Evolutionary conservation across 2,888 invertebrate species (phyloP).

Genomic region (Apotomis turbidana): DNA sequence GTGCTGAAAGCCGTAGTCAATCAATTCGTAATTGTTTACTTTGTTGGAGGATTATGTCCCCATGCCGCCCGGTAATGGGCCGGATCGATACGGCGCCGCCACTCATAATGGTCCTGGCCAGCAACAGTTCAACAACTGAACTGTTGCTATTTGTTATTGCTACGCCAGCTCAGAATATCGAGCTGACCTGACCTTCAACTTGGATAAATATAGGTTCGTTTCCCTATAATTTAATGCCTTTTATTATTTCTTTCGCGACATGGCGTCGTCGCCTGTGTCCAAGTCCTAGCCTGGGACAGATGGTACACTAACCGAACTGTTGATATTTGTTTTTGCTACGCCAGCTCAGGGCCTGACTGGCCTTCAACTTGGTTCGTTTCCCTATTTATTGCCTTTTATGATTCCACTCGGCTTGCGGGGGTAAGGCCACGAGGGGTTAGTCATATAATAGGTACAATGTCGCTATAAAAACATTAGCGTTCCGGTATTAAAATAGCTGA

Average conservation of each 20-base stretch:
- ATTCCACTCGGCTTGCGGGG: conserved; percentile 6
- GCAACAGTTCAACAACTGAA: conserved; percentile 57
- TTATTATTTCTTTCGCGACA: conserved; percentile 11
- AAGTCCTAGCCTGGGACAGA: conserved; percentile 47
- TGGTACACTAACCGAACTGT: conserved; percentile 60
- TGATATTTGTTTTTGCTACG: conserved; percentile 46
- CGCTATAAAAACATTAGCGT: neutral
- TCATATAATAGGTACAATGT: neutral
- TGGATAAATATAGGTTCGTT: conserved; percentile 28
- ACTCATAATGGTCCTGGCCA: conserved; percentile 55
- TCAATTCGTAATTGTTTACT: conserved; percentile 53
- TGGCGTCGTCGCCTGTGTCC: no score
- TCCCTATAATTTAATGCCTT: conserved; percentile 26
- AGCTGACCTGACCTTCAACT: conserved; percentile 35
- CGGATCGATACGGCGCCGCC: conserved; percentile 76
- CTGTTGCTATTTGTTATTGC: conserved; percentile 53
- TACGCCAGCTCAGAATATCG: conserved; percentile 7
- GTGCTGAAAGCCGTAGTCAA: conserved; percentile 30
- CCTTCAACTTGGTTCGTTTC: conserved; percentile 36
- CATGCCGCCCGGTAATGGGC: conserved; percentile 60
- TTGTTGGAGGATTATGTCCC: conserved; percentile 53
- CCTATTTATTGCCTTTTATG: conserved; percentile 22
- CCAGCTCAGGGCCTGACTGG: conserved; percentile 27
- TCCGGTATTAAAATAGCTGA: neutral
- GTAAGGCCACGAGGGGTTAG: conserved; percentile 14